Conservation (phyloP, 2,797 vertebrate species). For the Labeo calbasu region DNA sequence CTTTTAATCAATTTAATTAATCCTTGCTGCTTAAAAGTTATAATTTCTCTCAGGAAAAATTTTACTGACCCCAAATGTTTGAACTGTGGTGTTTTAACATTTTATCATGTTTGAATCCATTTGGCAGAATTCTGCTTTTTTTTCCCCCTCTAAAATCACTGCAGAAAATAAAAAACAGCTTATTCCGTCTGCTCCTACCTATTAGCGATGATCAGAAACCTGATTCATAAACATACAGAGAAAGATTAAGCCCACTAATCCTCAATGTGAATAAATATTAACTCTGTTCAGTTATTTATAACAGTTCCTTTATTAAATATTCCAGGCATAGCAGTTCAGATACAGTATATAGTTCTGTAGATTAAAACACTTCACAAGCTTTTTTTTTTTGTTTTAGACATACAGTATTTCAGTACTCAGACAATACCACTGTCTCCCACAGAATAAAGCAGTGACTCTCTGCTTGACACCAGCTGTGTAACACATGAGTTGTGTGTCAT, state of each 20-base stretch:
- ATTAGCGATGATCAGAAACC: background rate
- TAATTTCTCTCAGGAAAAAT: background rate
- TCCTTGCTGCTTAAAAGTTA: background rate
- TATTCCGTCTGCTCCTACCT: background rate
- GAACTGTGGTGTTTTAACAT: background rate
- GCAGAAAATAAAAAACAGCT: background rate
- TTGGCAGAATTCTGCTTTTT: background rate
- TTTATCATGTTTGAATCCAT: background rate
- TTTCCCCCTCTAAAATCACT: background rate
- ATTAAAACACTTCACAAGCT: background rate
- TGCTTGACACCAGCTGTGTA: conserved; percentile 31
- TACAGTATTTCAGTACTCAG: conserved; percentile 5
- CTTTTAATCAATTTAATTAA: background rate
- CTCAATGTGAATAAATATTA: background rate
- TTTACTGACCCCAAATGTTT: background rate
- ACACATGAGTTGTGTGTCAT: conserved; percentile 46
- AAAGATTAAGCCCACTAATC: background rate
- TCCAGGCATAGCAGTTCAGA: background rate
- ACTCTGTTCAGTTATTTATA: background rate
- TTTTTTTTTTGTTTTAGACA: conserved; percentile 22
- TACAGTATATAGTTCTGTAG: background rate
- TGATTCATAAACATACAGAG: background rate
- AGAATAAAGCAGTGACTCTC: background rate
- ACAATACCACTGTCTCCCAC: background rate
- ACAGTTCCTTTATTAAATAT: background rate